A percentile compares a stretch with the other conserved stretches of the same genome.
Conservation (phyloP, 2,888 invertebrate species). For the Rhagium mordax region DNA sequence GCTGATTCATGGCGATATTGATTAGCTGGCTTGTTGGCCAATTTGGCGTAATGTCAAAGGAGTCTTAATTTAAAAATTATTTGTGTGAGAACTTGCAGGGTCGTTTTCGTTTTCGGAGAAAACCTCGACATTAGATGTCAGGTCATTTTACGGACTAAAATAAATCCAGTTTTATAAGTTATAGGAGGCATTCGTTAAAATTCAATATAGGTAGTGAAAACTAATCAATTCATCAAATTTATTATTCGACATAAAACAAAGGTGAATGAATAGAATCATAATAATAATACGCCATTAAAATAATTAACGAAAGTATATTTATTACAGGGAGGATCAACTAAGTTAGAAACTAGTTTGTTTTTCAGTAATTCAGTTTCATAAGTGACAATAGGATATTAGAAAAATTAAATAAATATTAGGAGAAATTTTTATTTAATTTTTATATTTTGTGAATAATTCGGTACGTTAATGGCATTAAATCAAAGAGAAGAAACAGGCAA, state of each 20-base stretch:
- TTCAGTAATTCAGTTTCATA: no score
- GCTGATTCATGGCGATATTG: conserved; percentile 12
- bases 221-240: background rate
- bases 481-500: no score
- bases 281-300: no score
- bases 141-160: background rate
- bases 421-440: no score
- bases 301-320: no score
- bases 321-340: no score
- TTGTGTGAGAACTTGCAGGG: background rate
- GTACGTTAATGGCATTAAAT: no score
- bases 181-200: background rate
- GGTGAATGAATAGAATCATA: no score
- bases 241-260: background rate
- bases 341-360: no score
- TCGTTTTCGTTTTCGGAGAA: background rate
- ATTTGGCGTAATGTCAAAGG: background rate
- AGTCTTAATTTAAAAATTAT: background rate
- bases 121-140: background rate
- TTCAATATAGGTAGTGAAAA: background rate
- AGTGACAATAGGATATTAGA: no score
- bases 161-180: background rate
- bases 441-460: no score
- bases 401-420: no score
- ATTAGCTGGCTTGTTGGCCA: background rate